Percentiles rank a stretch among this genome's conserved stretches.
phyloP scores from a whole-genome alignment of 1,140 invertebrate genomes.

The Polypedilum pembai region DNA sequence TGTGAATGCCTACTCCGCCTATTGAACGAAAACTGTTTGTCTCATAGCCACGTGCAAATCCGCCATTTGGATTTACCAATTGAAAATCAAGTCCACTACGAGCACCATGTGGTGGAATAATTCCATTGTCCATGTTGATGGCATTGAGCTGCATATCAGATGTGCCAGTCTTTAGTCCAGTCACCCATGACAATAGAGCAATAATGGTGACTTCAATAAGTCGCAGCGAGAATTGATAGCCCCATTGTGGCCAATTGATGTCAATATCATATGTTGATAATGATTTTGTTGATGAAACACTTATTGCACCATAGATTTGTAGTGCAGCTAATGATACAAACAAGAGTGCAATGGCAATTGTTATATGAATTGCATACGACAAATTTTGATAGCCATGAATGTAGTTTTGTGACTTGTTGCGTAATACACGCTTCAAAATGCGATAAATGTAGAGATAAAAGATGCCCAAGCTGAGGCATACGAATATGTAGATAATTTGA shows the following conservation, averaged over 20 bases:
- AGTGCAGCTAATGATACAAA: conserved; percentile 72
- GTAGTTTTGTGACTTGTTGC: conserved; percentile 59
- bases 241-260: conserved; percentile 77
- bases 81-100: conserved; percentile 21
- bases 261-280: conserved; percentile 42
- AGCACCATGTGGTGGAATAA: conserved; percentile 18
- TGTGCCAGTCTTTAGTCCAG: conserved; percentile 55
- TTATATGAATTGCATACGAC: conserved; percentile 75
- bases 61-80: conserved; percentile 33
- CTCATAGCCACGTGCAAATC: conserved; percentile 38
- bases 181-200: conserved; percentile 72
- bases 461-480: conserved; percentile 68
- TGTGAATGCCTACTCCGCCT: conserved; percentile 30
- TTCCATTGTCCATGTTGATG: neutral
- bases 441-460: conserved; percentile 78
- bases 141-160: conserved; percentile 37
- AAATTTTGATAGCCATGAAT: conserved; percentile 60
- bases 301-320: conserved; percentile 66
- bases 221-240: conserved; percentile 74
- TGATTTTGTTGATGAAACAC: conserved; percentile 44
- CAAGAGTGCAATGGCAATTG: conserved; percentile 71
- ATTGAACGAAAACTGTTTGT: conserved; percentile 36
- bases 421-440: conserved; percentile 55
- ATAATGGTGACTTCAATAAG: conserved; percentile 77
- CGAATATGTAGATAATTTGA: conserved; percentile 71